Evolutionary conservation across 2,888 invertebrate species (phyloP).

Genomic region (Leuctra nigra): DNA sequence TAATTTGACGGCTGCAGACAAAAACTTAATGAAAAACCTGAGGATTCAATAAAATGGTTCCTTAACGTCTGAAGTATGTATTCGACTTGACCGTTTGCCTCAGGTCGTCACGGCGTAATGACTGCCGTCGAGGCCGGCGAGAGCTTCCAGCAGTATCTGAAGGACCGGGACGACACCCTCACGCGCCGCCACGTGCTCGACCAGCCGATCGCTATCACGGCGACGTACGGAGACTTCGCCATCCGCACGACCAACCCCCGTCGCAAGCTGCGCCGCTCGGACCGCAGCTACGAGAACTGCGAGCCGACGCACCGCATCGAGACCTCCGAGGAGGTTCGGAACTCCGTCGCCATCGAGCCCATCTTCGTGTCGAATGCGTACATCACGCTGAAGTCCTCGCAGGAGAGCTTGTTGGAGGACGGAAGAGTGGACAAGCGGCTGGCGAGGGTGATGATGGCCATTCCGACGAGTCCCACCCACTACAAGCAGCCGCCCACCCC

Average conservation of each 20-base stretch:
- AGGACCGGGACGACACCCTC: slow-evolving; percentile 46
- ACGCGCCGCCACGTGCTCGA: slow-evolving; percentile 41
- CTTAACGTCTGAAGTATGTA: too few relatives aligned
- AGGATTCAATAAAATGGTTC: too few relatives aligned
- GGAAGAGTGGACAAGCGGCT: slow-evolving; percentile 34
- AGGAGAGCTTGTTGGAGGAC: slow-evolving; percentile 52
- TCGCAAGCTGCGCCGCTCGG: slow-evolving; percentile 55
- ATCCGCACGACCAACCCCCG: slow-evolving; percentile 67
- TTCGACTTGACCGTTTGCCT: too few relatives aligned
- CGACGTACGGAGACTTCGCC: slow-evolving; percentile 64
- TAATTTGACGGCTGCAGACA: too few relatives aligned
- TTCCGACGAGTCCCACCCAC: slow-evolving; percentile 81
- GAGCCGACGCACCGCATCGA: slow-evolving; percentile 45
- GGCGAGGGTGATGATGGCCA: slow-evolving; percentile 42
- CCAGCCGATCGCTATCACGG: slow-evolving; percentile 66
- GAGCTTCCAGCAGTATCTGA: slow-evolving; percentile 11
- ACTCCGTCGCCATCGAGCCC: slow-evolving; percentile 40
- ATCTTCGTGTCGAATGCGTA: slow-evolving; percentile 48
- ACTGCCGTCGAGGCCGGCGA: slow-evolving; percentile 29
- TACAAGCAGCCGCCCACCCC: slow-evolving; percentile 90
- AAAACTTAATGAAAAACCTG: too few relatives aligned
- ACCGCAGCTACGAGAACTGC: slow-evolving; percentile 53
- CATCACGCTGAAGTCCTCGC: slow-evolving; percentile 50
- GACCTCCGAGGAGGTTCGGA: slow-evolving; percentile 42
- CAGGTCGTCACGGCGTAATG: slow-evolving; percentile 44